phyloP scores from a whole-genome alignment of 2,113 vertebrate species.

The Rattus norvegicus region DNA sequence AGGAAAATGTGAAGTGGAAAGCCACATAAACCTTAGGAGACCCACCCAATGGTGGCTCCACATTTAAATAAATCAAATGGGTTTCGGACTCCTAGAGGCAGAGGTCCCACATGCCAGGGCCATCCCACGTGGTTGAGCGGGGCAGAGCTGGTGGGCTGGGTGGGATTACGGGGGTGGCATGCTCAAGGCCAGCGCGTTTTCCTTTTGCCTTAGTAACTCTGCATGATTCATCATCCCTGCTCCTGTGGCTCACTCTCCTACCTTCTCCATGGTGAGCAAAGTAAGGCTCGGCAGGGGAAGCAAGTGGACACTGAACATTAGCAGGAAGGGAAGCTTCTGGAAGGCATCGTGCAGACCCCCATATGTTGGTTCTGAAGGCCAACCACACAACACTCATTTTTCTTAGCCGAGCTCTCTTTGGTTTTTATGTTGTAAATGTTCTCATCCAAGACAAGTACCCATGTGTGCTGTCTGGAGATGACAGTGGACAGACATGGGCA shows the following conservation, averaged over 20 bases:
- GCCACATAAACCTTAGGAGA: slow-evolving; percentile 85
- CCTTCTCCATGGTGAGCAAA: slow-evolving; percentile 32
- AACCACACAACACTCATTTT: neutral
- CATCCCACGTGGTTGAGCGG: neutral
- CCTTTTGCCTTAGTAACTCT: neutral
- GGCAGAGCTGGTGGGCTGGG: neutral
- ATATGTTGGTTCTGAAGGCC: neutral
- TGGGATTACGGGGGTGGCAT: neutral
- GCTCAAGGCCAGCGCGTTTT: slow-evolving; percentile 7
- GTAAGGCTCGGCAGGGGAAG: neutral
- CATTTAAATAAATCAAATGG: slow-evolving; percentile 82
- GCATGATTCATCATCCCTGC: neutral
- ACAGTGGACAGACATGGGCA: neutral
- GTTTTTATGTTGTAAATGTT: neutral
- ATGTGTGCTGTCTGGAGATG: neutral
- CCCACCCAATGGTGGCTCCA: slow-evolving; percentile 83
- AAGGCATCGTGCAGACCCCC: neutral
- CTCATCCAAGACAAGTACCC: neutral
- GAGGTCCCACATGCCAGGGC: slow-evolving; percentile 76
- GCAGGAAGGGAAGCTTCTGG: neutral
- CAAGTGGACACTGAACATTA: neutral
- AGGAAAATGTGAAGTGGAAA: slow-evolving; percentile 86
- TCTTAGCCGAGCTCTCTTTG: neutral
- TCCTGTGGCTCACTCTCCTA: neutral
- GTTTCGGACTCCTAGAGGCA: slow-evolving; percentile 65